phyloP scores from a whole-genome alignment of 2,113 vertebrate genomes.

The Paralichthys olivaceus region DNA sequence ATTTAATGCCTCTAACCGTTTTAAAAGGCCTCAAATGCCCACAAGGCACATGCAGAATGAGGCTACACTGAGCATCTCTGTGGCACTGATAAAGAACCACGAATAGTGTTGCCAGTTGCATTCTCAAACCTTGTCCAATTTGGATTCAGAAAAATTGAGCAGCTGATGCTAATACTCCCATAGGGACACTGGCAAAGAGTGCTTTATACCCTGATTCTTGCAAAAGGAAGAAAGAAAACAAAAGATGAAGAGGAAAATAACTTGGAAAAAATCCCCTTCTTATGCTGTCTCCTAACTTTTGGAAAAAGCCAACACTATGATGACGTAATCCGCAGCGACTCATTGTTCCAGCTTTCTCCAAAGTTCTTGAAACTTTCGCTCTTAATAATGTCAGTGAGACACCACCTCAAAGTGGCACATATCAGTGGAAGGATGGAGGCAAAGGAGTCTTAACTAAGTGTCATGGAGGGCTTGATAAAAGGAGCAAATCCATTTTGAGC shows the following conservation, averaged over 20 bases:
- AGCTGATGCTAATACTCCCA: constrained; percentile 66
- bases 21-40: constrained; percentile 79
- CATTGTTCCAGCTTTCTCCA: constrained; percentile 58
- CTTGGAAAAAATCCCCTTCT: constrained; percentile 34
- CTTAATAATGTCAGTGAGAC: constrained; percentile 67
- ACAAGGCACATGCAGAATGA: constrained; percentile 20
- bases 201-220: constrained; percentile 46
- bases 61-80: constrained; percentile 36
- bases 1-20: constrained; percentile 64
- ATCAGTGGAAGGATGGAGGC: constrained; percentile 66
- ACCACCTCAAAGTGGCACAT: constrained; percentile 67
- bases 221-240: constrained; percentile 51
- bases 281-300: constrained; percentile 60
- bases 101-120: constrained; percentile 55
- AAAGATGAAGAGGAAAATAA: constrained; percentile 57
- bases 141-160: constrained; percentile 62
- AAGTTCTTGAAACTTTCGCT: constrained; percentile 68
- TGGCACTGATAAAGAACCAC: constrained; percentile 63
- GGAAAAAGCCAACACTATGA: constrained; percentile 53
- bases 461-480: constrained; percentile 77
- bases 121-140: constrained; percentile 67
- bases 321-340: constrained; percentile 57
- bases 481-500: constrained; percentile 73
- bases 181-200: constrained; percentile 42
- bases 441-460: constrained; percentile 76